Evolutionary conservation across 1,140 invertebrate species (phyloP).

Genomic region (Acyrthosiphon pisum): DNA sequence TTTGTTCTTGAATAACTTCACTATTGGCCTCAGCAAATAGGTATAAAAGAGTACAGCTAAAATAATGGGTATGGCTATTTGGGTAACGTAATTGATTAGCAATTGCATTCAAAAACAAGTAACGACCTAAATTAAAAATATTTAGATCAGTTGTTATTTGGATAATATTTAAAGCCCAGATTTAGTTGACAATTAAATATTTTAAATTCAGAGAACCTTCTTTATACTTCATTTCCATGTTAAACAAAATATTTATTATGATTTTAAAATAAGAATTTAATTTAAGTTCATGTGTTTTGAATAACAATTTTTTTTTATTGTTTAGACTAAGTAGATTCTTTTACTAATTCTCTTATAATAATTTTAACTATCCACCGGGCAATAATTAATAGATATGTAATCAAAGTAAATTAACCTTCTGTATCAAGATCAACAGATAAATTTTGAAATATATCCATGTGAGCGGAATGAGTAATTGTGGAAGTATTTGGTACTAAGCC

Average conservation of each 20-base stretch:
- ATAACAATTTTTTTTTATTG: neutral
- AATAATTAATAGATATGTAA: neutral
- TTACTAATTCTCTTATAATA: neutral
- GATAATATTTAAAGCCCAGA: neutral
- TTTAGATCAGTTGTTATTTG: neutral
- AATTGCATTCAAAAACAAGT: slow-evolving; percentile 97
- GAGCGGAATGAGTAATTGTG: slow-evolving; percentile 96
- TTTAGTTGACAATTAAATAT: neutral
- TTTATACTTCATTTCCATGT: neutral
- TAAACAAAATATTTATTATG: neutral
- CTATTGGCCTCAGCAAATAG: slow-evolving; percentile 98
- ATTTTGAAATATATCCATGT: slow-evolving; percentile 99
- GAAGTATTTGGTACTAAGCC: slow-evolving; percentile 91
- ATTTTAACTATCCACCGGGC: neutral
- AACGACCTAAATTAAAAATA: slow-evolving; percentile 65
- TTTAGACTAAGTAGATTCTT: neutral
- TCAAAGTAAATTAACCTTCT: slow-evolving; percentile 74
- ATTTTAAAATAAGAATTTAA: neutral
- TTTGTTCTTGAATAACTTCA: slow-evolving; percentile 93
- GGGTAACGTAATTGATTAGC: slow-evolving; percentile 98
- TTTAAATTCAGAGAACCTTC: neutral
- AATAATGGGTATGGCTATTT: slow-evolving; percentile 99
- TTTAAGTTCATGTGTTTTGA: neutral
- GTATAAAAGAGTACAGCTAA: slow-evolving; percentile 95
- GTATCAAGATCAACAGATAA: slow-evolving; percentile 96